Evolutionary conservation across 2,888 invertebrate genomes (phyloP).

Genomic region (Pachliopta kotzebuea): DNA sequence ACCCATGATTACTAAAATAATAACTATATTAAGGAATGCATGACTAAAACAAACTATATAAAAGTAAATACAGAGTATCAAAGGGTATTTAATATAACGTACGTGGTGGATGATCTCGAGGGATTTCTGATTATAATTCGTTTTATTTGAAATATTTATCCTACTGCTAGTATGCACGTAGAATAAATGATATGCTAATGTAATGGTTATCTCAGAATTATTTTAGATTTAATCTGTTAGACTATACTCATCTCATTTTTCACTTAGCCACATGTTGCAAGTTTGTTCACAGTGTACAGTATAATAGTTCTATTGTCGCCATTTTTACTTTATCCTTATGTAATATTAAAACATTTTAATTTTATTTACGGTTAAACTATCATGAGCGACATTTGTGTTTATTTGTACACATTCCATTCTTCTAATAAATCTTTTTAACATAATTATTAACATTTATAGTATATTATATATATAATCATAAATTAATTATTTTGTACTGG

Average conservation of each 20-base stretch:
- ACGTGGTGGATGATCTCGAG: neutral
- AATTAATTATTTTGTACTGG: too few relatives aligned
- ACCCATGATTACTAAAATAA: too few relatives aligned
- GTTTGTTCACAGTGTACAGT: slow-evolving; percentile 10
- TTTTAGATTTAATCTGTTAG: slow-evolving; percentile 17
- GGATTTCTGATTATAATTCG: neutral
- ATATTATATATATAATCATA: too few relatives aligned
- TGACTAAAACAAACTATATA: neutral
- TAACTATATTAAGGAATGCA: too few relatives aligned
- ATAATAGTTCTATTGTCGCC: neutral
- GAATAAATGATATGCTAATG: neutral
- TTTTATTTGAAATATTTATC: slow-evolving; percentile 4
- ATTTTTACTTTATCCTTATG: too few relatives aligned
- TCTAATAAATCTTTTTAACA: too few relatives aligned
- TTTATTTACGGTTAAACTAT: neutral
- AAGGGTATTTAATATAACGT: neutral
- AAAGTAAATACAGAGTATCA: neutral
- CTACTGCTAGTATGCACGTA: neutral
- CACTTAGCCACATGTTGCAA: slow-evolving; percentile 5
- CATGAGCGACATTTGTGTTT: neutral
- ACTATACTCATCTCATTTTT: slow-evolving; percentile 7
- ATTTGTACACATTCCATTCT: neutral
- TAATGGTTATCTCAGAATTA: neutral
- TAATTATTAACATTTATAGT: too few relatives aligned
- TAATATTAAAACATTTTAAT: neutral